Percentiles rank a stretch among this genome's conserved stretches.
Conservation (phyloP, 1,140 invertebrate genomes). For the Coptotermes formosanus region DNA sequence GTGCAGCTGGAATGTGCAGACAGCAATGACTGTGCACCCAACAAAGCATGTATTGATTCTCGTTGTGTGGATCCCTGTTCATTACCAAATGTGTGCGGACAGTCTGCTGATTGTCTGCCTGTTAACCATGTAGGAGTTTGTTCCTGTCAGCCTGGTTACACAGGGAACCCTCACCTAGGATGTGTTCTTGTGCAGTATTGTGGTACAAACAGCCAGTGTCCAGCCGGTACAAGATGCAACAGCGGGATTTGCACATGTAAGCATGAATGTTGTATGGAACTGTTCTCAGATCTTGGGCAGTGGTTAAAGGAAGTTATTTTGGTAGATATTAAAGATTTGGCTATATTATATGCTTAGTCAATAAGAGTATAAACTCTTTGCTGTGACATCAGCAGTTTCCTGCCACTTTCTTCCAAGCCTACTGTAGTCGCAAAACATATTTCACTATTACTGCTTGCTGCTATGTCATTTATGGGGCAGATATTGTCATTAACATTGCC, state of each 20-base stretch:
- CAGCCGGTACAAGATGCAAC: conserved; percentile 74
- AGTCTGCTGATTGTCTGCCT: conserved; percentile 69
- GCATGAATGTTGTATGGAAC: conserved; percentile 38
- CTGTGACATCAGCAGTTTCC: no score
- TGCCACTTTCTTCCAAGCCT: no score
- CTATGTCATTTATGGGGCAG: no score
- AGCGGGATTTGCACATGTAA: conserved; percentile 76
- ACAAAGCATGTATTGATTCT: conserved; percentile 73
- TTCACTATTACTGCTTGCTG: no score
- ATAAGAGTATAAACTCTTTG: no score
- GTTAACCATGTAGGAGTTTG: conserved; percentile 76
- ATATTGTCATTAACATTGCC: no score
- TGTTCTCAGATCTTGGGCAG: conserved; percentile 7
- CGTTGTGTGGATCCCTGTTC: conserved; percentile 79
- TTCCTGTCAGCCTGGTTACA: conserved; percentile 74
- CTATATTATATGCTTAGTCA: neutral
- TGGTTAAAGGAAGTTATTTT: conserved; percentile 25
- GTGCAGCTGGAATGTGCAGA: conserved; percentile 72
- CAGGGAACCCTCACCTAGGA: conserved; percentile 80
- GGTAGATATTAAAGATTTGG: conserved; percentile 28
- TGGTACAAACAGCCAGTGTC: conserved; percentile 71
- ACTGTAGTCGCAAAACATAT: no score
- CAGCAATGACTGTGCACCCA: conserved; percentile 68
- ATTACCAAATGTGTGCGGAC: conserved; percentile 76
- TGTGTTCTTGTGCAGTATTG: conserved; percentile 79